Conservation (phyloP, 2,797 vertebrate genomes). For the Erethizon dorsatum region DNA sequence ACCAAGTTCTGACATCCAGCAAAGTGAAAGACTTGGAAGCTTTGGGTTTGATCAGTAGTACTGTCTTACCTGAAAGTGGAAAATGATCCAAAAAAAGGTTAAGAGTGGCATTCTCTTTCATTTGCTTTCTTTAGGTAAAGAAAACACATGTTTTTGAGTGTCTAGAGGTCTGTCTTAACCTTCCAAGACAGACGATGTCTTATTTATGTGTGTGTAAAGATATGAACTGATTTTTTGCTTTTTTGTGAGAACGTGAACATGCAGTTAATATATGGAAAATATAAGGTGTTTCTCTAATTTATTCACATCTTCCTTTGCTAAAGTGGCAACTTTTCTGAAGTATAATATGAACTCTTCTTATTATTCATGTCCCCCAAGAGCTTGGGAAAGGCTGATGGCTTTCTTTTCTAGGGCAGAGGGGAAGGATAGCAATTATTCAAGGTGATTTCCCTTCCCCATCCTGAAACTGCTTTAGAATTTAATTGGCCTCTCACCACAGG, state of each 20-base stretch:
- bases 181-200: conserved; percentile 29
- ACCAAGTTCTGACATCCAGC: conserved; percentile 43
- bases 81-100: neutral
- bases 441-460: conserved; percentile 45
- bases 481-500: conserved; percentile 47
- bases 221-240: conserved; percentile 44
- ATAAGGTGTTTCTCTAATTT: conserved; percentile 16
- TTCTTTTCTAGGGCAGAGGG: conserved; percentile 51
- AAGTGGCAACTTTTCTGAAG: conserved; percentile 56
- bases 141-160: conserved; percentile 57
- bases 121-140: conserved; percentile 70
- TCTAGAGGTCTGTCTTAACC: conserved; percentile 52
- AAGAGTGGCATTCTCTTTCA: conserved; percentile 51
- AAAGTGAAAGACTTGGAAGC: conserved; percentile 24
- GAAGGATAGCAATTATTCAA: conserved; percentile 47
- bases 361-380: neutral
- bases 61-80: conserved; percentile 51
- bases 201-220: conserved; percentile 4
- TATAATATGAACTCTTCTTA: conserved; percentile 46
- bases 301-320: conserved; percentile 21
- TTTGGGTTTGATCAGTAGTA: neutral
- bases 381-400: conserved; percentile 45
- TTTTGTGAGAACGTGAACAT: conserved; percentile 58
- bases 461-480: conserved; percentile 67
- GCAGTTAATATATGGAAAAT: conserved; percentile 53